Percentiles rank a stretch among this genome's conserved stretches.
phyloP scores from a whole-genome alignment of 2,113 vertebrate species.

The Pycnonotus jocosus region DNA sequence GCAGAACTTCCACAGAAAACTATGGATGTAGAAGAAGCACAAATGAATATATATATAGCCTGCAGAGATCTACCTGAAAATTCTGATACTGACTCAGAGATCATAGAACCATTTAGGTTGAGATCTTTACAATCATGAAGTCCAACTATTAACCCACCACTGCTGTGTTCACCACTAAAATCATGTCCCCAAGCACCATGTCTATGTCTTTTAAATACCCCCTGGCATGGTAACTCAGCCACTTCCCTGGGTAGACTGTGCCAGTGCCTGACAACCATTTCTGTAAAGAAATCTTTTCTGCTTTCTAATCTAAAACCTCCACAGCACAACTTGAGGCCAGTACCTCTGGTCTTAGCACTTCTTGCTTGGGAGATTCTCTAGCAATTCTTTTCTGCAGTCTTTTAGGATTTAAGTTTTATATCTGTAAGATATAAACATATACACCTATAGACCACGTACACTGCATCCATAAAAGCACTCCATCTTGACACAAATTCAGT shows the following conservation, averaged over 20 bases:
- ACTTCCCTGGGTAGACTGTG: neutral
- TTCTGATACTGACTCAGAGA: neutral
- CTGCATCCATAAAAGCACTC: neutral
- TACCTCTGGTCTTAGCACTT: neutral
- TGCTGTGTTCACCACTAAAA: neutral
- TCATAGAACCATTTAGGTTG: neutral
- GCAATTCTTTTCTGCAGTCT: neutral
- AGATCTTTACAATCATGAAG: neutral
- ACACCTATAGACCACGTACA: neutral
- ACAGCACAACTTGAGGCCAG: neutral
- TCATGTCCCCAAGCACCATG: rapidly evolving
- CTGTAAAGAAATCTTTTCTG: neutral
- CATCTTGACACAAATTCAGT: neutral
- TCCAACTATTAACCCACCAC: neutral
- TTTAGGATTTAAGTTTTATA: neutral
- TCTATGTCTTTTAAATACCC: neutral
- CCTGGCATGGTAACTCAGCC: neutral
- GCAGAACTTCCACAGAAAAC: constrained; percentile 1
- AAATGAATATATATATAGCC: neutral
- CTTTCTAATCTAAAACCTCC: neutral
- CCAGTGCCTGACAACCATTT: neutral
- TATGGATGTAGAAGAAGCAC: neutral
- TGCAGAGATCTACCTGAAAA: neutral
- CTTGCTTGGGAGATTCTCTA: neutral
- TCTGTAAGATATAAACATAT: neutral